Base-by-base conservation (phyloP, 2,888 invertebrate species). In the Ephialtes manifestator region DNA sequence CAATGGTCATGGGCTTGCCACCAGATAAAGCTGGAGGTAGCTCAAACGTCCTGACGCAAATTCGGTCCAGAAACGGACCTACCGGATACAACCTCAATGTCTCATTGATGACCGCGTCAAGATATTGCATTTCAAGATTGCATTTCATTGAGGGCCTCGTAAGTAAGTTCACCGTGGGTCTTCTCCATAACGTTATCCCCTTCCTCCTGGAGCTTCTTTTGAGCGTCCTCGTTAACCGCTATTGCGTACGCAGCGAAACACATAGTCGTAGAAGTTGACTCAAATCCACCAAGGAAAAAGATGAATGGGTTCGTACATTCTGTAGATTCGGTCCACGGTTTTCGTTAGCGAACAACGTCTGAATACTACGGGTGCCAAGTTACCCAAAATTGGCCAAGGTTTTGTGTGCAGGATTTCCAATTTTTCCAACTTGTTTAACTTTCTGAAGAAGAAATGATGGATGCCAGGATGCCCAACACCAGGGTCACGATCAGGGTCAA, bases 41-140 rank as follows among this genome's bases (percentile, higher is more conserved):
- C 24, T 94, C 94, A 84, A 95, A 95, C 0, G 93, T 88, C 83
- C 95, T 95, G 0, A 94, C 93, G 83, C 95, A 95, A 10, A 92
- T 88, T 82, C 96, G 92, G 88, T 96, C 95, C 88, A 95, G 86
- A 0, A 95, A 87, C 1, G 94, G 86, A 4, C 94, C 94, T 1
- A 94, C 94, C 0, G 95, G 93, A 55, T 84, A 83, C n/a, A 75
- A n/a, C 43, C 81, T 85, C 28, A 78, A 51, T 15, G 68, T 46
- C 77, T 88, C 89, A 43, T 84, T 83, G 15, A 88, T 15, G 15
- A 87, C 86, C 67, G 88, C 87, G 51, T 88, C 87, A 46, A 89
- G 53, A 74, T 88, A 89, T n/a, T n/a, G n/a, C n/a, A n/a, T n/a
- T n/a, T n/a, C n/a, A n/a, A n/a, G n/a, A n/a, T 51, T 83, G 67